Evolutionary conservation across 2,888 invertebrate genomes (phyloP), one percentile per base, ranked within the genome.

Genomic region (Epinotia ramella): DNA sequence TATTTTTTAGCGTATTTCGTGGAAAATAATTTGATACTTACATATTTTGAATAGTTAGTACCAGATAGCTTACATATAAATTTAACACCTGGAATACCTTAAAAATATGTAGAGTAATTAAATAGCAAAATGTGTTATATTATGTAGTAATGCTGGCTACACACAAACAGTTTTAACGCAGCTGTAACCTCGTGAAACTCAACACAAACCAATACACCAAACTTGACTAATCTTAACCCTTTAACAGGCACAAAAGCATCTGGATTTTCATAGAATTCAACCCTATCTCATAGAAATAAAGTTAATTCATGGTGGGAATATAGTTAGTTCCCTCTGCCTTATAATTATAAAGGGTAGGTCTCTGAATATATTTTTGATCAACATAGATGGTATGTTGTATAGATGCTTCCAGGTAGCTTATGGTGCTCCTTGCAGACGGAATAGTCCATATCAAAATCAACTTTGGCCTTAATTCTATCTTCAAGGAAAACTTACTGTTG

Each of bases 1-100:
- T 68, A 63, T 68, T 68, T 62, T 64, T 53, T 73, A 57, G 62
- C 13, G 18, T 62, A 73, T 60, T 67, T 67, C 24, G 66, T 49
- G 40, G 59, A 13, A 13, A 56, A 44, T 56, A 40, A 62, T 67
- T 44, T 62, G n/a, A 62, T 67, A 28, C n/a, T n/a, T n/a, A 53
- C 53, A 67, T 67, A 67, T 67, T 62, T 67, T 53, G n/a, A 28
- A 62, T 28, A 73, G 5, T 57, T 3, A 7, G 24, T 67, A 67
- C 56, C 67, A 49, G 28, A 24, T 33, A 60, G 62, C 53, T 66
- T 60, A 18, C 44, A 56, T 53, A 18, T 56, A 56, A 13, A 67
- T 62, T 62, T 33, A 46, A 40, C 28, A 16, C 28, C 28, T 24
- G 24, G 13, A 70, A 53, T 62, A 70, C 28, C 12, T 69, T 46